Percentiles rank a stretch among this genome's conserved stretches.
These are phyloP conservation scores for Anagrus nilaparvatae DNA, from an alignment of 1,140 invertebrate species.

Conservation along the genomic window DNA sequence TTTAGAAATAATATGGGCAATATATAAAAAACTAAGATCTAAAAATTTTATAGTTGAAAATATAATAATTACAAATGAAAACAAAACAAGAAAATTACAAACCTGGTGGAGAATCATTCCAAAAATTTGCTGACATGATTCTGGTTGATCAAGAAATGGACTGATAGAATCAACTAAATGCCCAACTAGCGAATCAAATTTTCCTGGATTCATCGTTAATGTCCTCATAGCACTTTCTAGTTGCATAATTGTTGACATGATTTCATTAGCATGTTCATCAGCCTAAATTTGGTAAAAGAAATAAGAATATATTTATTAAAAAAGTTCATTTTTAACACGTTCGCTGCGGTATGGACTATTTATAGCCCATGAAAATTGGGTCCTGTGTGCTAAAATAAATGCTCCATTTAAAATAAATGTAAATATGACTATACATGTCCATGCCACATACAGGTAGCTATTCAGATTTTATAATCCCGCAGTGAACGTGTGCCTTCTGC, in stretches of 20 bases:
- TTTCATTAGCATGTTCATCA: conserved; percentile 9
- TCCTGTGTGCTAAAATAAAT: too few relatives aligned
- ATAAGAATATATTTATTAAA: conserved; percentile 7
- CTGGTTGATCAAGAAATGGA: conserved; percentile 40
- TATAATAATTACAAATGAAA: too few relatives aligned
- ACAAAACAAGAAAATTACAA: too few relatives aligned
- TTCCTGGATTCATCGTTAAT: conserved; percentile 50
- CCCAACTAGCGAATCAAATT: conserved; percentile 46
- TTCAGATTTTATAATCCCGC: too few relatives aligned
- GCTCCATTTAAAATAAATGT: too few relatives aligned
- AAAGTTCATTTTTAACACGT: not conserved
- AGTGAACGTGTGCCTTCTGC: too few relatives aligned
- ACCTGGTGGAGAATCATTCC: conserved; percentile 51
- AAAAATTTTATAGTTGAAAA: too few relatives aligned
- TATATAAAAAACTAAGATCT: not conserved
- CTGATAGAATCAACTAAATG: conserved; percentile 46
- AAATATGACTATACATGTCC: too few relatives aligned
- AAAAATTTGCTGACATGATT: conserved; percentile 44
- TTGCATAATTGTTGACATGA: conserved; percentile 33
- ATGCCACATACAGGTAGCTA: too few relatives aligned
- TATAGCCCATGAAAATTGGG: too few relatives aligned
- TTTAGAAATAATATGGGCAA: not conserved
- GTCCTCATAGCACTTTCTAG: conserved; percentile 48
- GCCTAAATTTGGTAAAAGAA: conserved; percentile 16
- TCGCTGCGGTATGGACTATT: too few relatives aligned